phyloP scores from a whole-genome alignment of 2,888 invertebrate genomes.

The Chrysodeixis includens region DNA sequence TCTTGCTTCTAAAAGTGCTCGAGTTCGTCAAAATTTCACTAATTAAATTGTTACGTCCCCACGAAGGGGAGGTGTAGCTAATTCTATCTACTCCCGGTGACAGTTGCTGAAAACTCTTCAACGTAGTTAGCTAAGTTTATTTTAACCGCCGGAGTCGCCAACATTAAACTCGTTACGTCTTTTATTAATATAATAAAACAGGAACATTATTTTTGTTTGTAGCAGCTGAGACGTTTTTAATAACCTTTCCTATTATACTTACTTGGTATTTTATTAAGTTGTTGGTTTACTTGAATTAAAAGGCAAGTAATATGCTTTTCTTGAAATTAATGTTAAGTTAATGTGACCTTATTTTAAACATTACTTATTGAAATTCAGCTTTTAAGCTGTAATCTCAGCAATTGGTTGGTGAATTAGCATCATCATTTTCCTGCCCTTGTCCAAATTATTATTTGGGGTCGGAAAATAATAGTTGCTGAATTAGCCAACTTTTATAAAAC shows the following conservation, averaged over 20 bases:
- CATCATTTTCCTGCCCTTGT: no score
- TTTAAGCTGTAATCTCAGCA: no score
- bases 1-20: slow-evolving; percentile 24
- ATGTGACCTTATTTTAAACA: no score
- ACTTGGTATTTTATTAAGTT: slow-evolving; percentile 5
- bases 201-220: slow-evolving; percentile 34
- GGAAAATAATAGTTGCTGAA: no score
- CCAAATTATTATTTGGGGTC: no score
- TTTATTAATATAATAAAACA: slow-evolving; percentile 58
- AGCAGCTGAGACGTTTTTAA: slow-evolving; percentile 35
- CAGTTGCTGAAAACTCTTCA: slow-evolving; percentile 56
- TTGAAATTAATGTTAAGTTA: no score
- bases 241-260: slow-evolving; percentile 24
- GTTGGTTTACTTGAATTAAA: background rate
- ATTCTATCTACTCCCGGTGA: slow-evolving; percentile 57
- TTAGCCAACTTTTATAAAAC: no score
- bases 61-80: slow-evolving; percentile 46
- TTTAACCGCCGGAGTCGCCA: slow-evolving; percentile 45
- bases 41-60: slow-evolving; percentile 53
- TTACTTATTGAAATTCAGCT: no score
- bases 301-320: no score
- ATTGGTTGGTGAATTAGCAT: no score
- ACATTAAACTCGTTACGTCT: slow-evolving; percentile 41
- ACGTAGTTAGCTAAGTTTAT: slow-evolving; percentile 55
- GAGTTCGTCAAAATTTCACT: slow-evolving; percentile 43